phyloP scores from a whole-genome alignment of 2,888 invertebrate species.

The Parnassius glacialis region DNA sequence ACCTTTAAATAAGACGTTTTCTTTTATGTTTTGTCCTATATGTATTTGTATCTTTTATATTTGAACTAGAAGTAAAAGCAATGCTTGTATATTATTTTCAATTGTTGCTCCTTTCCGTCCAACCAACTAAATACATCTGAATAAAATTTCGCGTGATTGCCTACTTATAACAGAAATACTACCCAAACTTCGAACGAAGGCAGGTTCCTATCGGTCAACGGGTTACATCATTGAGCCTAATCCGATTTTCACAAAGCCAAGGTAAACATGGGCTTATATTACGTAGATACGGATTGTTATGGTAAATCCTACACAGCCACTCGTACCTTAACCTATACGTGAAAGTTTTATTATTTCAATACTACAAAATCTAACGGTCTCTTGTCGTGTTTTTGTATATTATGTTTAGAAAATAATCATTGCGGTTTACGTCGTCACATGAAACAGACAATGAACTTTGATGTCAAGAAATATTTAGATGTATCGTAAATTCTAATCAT shows the following conservation, averaged over 20 bases:
- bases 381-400: neutral
- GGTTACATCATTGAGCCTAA: conserved; percentile 15
- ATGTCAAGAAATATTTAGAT: neutral
- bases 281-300: conserved; percentile 13
- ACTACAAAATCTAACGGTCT: neutral
- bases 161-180: conserved; percentile 26
- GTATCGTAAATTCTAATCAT: neutral
- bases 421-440: neutral
- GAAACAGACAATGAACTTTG: neutral
- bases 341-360: neutral
- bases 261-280: conserved; percentile 16
- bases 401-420: neutral
- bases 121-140: conserved; percentile 24
- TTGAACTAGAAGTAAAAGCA: neutral
- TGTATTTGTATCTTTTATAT: too few relatives aligned
- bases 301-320: neutral
- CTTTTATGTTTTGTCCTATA: neutral
- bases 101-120: conserved; percentile 18
- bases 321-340: neutral
- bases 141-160: conserved; percentile 17
- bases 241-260: conserved; percentile 21
- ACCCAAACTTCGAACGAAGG: conserved; percentile 15
- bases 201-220: conserved; percentile 20
- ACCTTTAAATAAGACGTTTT: neutral
- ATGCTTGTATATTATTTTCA: conserved; percentile 1